phyloP scores from a whole-genome alignment of 1,140 invertebrate species.

The Caenorhabditis briggsae region DNA sequence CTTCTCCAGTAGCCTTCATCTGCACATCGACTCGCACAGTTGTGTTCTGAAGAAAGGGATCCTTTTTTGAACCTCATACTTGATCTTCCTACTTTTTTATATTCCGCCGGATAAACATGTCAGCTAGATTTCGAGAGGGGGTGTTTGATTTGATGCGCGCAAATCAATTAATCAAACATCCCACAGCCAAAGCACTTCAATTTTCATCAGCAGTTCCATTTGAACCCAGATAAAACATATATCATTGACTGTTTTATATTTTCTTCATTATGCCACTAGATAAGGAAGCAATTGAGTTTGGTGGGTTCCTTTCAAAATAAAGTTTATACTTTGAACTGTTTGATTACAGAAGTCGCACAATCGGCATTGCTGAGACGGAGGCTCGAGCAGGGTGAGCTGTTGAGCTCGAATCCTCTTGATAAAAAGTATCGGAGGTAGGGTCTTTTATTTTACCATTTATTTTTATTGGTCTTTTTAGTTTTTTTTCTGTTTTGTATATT shows the following conservation, averaged over 20 bases:
- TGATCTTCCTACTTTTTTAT: neutral
- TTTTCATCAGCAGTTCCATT: neutral
- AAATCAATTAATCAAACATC: slow-evolving; percentile 55
- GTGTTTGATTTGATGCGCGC: slow-evolving; percentile 50
- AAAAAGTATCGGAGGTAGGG: slow-evolving; percentile 46
- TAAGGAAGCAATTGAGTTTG: slow-evolving; percentile 35
- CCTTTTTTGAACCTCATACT: neutral
- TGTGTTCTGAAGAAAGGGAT: too few species aligned
- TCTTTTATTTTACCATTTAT: slow-evolving; percentile 2
- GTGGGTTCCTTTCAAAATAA: neutral
- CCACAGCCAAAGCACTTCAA: slow-evolving; percentile 19
- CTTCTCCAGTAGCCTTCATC: too few species aligned
- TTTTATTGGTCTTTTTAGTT: neutral
- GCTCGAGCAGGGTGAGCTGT: slow-evolving; percentile 32
- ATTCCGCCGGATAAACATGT: slow-evolving; percentile 17
- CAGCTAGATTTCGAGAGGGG: neutral
- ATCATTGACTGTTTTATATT: neutral
- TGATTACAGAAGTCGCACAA: slow-evolving; percentile 36
- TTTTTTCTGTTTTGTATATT: neutral
- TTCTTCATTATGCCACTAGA: neutral
- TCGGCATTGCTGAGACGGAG: slow-evolving; percentile 15
- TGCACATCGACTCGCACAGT: too few species aligned
- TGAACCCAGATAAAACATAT: neutral
- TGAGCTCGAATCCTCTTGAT: slow-evolving; percentile 45
- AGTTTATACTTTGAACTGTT: neutral